Percentiles rank a stretch among this genome's conserved stretches.
These are phyloP conservation scores for Drosophila fuyamai DNA, from an alignment of 1,140 invertebrate genomes.

Conservation along the genomic window DNA sequence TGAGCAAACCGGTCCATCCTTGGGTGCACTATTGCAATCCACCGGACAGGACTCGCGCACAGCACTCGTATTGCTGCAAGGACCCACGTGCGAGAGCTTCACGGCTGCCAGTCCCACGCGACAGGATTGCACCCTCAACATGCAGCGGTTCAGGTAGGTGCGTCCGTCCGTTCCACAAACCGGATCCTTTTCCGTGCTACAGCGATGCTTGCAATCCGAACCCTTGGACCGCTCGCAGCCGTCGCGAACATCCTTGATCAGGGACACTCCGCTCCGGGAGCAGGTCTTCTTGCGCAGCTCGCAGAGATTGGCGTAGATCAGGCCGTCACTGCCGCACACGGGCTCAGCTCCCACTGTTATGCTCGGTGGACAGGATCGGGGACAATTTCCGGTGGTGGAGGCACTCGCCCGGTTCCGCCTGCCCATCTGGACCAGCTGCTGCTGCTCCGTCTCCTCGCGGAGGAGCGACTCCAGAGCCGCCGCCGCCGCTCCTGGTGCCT, in stretches of 20 bases:
- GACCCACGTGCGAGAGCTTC: conserved; percentile 91
- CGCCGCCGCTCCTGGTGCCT: conserved; percentile 64
- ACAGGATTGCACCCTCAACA: conserved; percentile 91
- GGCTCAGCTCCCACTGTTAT: conserved; percentile 89
- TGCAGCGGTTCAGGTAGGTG: conserved; percentile 95
- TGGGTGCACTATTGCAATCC: conserved; percentile 92
- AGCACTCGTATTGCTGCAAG: conserved; percentile 94
- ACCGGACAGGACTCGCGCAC: conserved; percentile 95
- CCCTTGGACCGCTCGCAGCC: conserved; percentile 88
- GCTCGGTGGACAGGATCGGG: conserved; percentile 91
- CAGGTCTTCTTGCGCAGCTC: conserved; percentile 97
- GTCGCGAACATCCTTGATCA: conserved; percentile 86
- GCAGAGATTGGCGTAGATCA: conserved; percentile 95
- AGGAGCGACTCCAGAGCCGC: conserved; percentile 65
- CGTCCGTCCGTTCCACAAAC: conserved; percentile 96
- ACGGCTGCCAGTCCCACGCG: conserved; percentile 87
- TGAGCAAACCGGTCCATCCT: conserved; percentile 95
- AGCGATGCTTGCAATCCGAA: conserved; percentile 92
- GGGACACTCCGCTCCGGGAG: conserved; percentile 89
- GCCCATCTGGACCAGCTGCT: conserved; percentile 55
- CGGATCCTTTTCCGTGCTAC: conserved; percentile 92
- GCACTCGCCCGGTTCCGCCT: conserved; percentile 68
- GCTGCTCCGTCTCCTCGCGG: conserved; percentile 64
- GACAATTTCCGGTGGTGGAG: conserved; percentile 86
- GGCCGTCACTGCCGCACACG: conserved; percentile 94